A percentile compares a stretch with the other conserved stretches of the same genome.
Evolutionary conservation across 1,140 invertebrate species (phyloP).

Genomic region (Brachionus rubens): DNA sequence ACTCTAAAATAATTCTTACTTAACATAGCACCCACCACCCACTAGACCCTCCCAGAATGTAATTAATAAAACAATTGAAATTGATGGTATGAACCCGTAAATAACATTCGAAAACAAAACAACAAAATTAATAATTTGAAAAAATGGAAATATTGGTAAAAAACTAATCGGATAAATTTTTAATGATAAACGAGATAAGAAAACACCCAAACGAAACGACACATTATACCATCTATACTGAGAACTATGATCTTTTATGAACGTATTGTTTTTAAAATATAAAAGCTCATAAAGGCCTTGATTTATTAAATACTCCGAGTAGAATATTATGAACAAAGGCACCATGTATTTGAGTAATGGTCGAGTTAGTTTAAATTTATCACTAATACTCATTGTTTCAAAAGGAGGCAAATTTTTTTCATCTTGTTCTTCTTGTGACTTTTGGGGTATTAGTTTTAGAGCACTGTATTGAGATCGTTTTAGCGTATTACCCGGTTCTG

Average conservation of each 20-base stretch:
- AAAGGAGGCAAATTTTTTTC: conserved; percentile 50
- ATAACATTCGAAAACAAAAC: conserved; percentile 66
- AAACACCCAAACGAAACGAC: conserved; percentile 79
- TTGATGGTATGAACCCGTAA: conserved; percentile 70
- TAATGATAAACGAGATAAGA: conserved; percentile 78
- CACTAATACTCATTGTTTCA: conserved; percentile 7
- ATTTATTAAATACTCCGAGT: conserved; percentile 86
- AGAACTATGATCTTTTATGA: conserved; percentile 66
- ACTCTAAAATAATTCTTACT: conserved; percentile 68
- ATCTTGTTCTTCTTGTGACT: neutral
- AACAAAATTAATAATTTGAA: conserved; percentile 66
- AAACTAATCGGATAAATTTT: conserved; percentile 69
- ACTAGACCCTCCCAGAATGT: conserved; percentile 78
- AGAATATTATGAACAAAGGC: conserved; percentile 74
- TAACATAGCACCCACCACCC: conserved; percentile 79
- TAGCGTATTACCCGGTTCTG: neutral
- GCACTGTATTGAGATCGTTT: neutral
- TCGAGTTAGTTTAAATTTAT: conserved; percentile 29
- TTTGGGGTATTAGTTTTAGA: neutral
- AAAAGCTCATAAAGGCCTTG: conserved; percentile 78
- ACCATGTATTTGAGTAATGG: conserved; percentile 73
- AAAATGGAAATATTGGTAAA: conserved; percentile 72
- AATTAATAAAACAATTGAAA: conserved; percentile 72
- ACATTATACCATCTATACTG: conserved; percentile 63
- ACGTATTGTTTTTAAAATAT: conserved; percentile 66